Percentiles rank a stretch among this genome's conserved stretches.
phyloP scores from a whole-genome alignment of 2,888 invertebrate species.

The Lasioglossum oenotherae region DNA sequence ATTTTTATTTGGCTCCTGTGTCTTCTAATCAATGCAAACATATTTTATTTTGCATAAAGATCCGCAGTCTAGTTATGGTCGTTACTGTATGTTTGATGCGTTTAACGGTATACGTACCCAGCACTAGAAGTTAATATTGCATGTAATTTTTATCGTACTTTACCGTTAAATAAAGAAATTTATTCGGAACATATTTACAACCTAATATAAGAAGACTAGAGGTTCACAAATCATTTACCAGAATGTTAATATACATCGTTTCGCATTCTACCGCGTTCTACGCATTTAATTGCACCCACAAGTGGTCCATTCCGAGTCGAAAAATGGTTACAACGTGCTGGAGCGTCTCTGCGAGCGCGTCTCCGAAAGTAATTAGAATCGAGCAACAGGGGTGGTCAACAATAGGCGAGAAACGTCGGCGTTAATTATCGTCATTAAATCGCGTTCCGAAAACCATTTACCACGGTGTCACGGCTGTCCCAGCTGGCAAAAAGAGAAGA shows the following conservation, averaged over 20 bases:
- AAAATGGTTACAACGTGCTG: not conserved
- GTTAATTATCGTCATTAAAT: constrained; percentile 51
- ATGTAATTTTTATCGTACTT: not conserved
- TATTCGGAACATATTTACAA: not conserved
- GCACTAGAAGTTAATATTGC: not conserved
- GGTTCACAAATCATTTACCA: not conserved
- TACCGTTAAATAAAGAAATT: not conserved
- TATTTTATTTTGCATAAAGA: no score
- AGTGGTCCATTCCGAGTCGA: not conserved
- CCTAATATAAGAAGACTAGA: not conserved
- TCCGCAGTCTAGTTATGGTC: no score
- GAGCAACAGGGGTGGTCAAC: not conserved
- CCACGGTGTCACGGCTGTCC: constrained; percentile 23
- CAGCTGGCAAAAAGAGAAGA: constrained; percentile 17
- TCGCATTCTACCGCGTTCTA: not conserved
- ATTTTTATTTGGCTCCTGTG: no score
- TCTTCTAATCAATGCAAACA: no score
- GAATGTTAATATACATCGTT: not conserved
- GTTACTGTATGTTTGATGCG: not conserved
- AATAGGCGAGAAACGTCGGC: constrained; percentile 2
- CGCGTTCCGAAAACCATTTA: constrained; percentile 36
- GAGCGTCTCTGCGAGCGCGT: not conserved
- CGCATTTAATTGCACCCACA: not conserved
- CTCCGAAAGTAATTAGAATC: not conserved
- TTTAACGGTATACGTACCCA: no score